Percentiles rank a stretch among this genome's conserved stretches.
Evolutionary conservation across 2,797 vertebrate genomes (phyloP).

Genomic region (Brotula barbata): DNA sequence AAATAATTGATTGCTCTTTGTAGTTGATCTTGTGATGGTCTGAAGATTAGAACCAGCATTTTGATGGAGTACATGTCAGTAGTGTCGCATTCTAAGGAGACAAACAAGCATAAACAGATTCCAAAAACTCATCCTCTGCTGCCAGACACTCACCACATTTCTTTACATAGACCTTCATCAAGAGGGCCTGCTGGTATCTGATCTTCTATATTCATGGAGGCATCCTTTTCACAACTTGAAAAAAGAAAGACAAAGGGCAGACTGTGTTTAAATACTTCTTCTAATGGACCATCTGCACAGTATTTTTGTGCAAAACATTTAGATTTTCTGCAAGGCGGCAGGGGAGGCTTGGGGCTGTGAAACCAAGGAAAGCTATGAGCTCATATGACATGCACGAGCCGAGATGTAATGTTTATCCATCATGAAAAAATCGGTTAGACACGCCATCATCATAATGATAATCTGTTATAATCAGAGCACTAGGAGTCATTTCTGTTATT

Average conservation of each 20-base stretch:
- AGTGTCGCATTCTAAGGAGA: constrained; percentile 54
- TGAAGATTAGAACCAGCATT: constrained; percentile 57
- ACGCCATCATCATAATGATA: constrained; percentile 41
- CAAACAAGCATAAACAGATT: constrained; percentile 60
- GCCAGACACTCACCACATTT: constrained; percentile 34
- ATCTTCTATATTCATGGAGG: constrained; percentile 34
- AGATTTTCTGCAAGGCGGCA: not conserved
- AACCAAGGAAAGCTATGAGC: not conserved
- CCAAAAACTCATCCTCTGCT: constrained; percentile 41
- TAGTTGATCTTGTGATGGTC: constrained; percentile 43
- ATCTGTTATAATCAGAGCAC: constrained; percentile 21
- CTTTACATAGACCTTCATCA: constrained; percentile 44
- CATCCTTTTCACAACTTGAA: constrained; percentile 31
- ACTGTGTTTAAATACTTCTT: constrained; percentile 6
- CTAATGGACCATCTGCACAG: not conserved
- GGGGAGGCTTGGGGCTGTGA: not conserved
- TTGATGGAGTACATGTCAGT: constrained; percentile 55
- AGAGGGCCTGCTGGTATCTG: constrained; percentile 67
- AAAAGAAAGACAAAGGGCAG: constrained; percentile 10
- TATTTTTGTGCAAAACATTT: not conserved
- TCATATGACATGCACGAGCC: constrained; percentile 17
- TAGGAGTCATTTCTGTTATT: constrained; percentile 32
- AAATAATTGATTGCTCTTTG: constrained; percentile 50
- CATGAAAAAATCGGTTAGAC: constrained; percentile 39
- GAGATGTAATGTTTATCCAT: constrained; percentile 18